These are phyloP conservation scores for Momotus momota DNA, from an alignment of 2,797 vertebrate species.

Conservation along the genomic window DNA sequence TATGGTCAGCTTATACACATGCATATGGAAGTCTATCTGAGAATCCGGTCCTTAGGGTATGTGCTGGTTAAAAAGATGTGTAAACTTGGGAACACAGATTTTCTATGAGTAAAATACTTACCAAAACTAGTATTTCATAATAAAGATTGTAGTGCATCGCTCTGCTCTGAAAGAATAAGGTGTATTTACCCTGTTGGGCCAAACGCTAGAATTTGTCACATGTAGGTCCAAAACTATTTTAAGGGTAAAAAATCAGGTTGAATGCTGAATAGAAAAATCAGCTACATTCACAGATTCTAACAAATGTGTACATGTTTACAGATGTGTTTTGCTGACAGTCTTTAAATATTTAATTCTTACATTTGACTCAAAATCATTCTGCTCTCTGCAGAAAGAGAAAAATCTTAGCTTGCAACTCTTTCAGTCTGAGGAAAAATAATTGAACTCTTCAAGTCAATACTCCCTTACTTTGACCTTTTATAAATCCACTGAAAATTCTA, in stretches of 20 bases:
- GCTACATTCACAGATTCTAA: not conserved
- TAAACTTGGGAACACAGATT: not conserved
- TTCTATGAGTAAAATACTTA: not conserved
- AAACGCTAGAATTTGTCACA: not conserved
- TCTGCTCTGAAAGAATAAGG: not conserved
- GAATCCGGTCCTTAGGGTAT: not conserved
- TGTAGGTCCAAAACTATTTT: not conserved
- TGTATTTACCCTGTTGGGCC: fast-evolving
- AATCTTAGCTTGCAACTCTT: not conserved
- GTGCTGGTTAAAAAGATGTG: not conserved
- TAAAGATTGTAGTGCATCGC: not conserved
- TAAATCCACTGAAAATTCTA: not conserved
- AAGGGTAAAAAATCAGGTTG: not conserved
- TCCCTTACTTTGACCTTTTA: not conserved
- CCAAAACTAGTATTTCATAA: not conserved
- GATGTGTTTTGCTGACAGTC: not conserved
- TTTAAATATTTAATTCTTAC: not conserved
- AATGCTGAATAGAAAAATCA: not conserved
- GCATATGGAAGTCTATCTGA: not conserved
- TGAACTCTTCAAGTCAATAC: not conserved
- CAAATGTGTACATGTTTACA: not conserved
- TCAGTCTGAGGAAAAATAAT: not conserved
- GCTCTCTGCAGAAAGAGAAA: not conserved
- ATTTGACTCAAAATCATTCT: not conserved
- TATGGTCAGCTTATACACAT: not conserved